Conservation (phyloP, 2,797 vertebrate species). For the Echeneis naucrates region DNA sequence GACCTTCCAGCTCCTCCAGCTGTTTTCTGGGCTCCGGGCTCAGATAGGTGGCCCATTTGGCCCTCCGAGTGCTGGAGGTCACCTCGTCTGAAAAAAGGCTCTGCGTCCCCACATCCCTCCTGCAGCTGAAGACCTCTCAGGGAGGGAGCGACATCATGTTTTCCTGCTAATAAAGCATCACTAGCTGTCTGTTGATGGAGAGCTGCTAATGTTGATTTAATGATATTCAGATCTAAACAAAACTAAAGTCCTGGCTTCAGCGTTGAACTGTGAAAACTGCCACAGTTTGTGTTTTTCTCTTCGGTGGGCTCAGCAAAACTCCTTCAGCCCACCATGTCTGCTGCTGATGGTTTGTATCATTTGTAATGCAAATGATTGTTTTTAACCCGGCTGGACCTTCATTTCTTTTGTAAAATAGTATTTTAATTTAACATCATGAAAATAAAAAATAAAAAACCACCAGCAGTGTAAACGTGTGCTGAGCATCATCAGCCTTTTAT, state of each 20-base stretch:
- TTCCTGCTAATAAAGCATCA: not conserved
- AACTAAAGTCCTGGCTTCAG: not conserved
- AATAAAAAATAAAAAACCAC: too few relatives aligned
- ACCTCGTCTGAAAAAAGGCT: too few relatives aligned
- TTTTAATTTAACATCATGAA: not conserved
- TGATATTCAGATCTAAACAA: not conserved
- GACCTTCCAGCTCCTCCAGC: too few relatives aligned
- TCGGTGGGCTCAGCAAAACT: too few relatives aligned
- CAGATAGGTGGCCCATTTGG: too few relatives aligned
- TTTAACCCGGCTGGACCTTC: not conserved
- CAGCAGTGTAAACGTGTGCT: not conserved
- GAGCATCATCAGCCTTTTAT: not conserved
- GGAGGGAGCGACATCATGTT: not conserved
- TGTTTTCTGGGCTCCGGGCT: too few relatives aligned
- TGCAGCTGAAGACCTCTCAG: conserved; percentile 4
- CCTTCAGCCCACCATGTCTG: too few relatives aligned
- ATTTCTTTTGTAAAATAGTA: not conserved
- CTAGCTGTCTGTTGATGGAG: not conserved
- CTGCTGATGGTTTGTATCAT: not conserved
- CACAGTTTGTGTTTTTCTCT: too few relatives aligned
- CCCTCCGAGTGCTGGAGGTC: too few relatives aligned
- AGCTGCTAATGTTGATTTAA: not conserved
- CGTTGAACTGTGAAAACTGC: too few relatives aligned
- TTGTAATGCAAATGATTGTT: too few relatives aligned
- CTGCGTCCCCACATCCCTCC: not conserved